Evolutionary conservation across 2,797 vertebrate species (phyloP).

Genomic region (Danio kyathit): DNA sequence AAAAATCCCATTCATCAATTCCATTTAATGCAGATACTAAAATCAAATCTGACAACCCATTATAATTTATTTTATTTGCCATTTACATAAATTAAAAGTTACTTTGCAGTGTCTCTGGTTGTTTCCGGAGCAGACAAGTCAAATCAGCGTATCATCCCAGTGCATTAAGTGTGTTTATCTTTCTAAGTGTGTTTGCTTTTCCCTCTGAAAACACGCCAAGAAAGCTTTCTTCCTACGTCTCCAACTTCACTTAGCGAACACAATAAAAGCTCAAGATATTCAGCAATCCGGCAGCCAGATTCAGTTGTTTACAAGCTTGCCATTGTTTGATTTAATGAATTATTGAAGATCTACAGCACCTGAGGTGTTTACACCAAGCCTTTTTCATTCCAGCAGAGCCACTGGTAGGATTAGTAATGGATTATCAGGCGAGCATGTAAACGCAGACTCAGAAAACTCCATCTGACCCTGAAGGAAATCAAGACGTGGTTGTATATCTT

Average conservation of each 20-base stretch:
- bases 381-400: neutral
- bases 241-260: constrained; percentile 10
- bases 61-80: neutral
- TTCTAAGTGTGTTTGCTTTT: constrained; percentile 7
- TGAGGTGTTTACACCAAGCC: constrained; percentile 1
- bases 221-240: constrained; percentile 17
- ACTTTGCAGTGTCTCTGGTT: neutral
- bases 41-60: no score
- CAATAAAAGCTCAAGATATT: neutral
- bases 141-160: constrained; percentile 3
- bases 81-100: neutral
- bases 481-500: neutral
- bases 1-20: no score
- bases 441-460: neutral
- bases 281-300: neutral
- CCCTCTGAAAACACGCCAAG: constrained; percentile 6
- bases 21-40: no score
- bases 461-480: constrained; percentile 11
- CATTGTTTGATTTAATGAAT: neutral
- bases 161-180: neutral
- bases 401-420: neutral
- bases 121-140: neutral
- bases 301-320: constrained; percentile 2
- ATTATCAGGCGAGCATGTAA: neutral
- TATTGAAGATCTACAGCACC: neutral